Evolutionary conservation across 2,113 vertebrate genomes (phyloP).

Genomic region (Loxodonta africana): DNA sequence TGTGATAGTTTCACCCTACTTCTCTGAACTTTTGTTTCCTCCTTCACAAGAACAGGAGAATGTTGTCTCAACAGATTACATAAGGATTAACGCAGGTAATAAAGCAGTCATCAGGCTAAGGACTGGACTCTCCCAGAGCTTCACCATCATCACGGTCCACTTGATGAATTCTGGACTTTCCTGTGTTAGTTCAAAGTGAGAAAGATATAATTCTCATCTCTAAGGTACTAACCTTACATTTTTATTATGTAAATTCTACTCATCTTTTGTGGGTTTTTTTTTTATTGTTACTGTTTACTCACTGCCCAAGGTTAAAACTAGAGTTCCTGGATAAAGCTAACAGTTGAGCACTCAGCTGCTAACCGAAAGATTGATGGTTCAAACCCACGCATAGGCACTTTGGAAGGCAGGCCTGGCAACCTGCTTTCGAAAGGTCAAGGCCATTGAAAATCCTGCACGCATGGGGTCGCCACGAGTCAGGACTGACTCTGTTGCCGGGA

Average conservation of each 20-base stretch:
- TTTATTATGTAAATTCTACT: not conserved
- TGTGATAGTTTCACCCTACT: too few species aligned
- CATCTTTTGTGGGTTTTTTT: not conserved
- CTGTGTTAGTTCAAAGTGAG: not conserved
- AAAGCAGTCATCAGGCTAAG: rapidly evolving
- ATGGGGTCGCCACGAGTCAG: not conserved
- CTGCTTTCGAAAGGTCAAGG: not conserved
- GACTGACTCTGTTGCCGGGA: not conserved
- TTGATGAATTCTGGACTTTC: not conserved
- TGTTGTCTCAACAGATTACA: not conserved
- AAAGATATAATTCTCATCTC: not conserved
- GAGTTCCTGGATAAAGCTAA: not conserved
- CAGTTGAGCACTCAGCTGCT: not conserved
- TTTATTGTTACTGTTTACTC: not conserved
- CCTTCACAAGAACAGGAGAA: not conserved
- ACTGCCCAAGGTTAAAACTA: not conserved
- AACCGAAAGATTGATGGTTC: not conserved
- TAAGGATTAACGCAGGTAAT: not conserved
- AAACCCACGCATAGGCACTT: not conserved
- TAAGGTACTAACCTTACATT: not conserved
- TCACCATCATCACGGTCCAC: not conserved
- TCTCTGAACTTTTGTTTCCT: not conserved
- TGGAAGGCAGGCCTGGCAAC: not conserved
- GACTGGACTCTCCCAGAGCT: not conserved
- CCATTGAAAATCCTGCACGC: not conserved